Evolutionary conservation across 2,888 invertebrate species (phyloP).

Genomic region (Isoperla grammatica): DNA sequence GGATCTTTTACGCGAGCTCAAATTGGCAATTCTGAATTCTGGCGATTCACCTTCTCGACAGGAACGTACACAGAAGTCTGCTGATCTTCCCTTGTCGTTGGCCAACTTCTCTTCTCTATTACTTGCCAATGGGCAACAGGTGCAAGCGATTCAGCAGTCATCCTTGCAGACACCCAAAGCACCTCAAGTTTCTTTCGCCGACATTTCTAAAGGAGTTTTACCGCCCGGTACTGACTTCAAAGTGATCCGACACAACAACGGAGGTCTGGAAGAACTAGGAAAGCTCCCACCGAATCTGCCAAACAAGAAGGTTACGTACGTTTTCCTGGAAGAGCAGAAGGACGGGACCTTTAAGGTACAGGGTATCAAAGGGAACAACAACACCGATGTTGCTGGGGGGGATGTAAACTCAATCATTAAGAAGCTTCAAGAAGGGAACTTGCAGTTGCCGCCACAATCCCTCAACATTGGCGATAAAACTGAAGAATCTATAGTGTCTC

Average conservation of each 20-base stretch:
- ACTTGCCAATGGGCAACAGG: conserved; percentile 30
- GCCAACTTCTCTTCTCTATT: conserved; percentile 33
- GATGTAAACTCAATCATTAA: conserved; percentile 77
- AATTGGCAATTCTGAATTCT: conserved; percentile 56
- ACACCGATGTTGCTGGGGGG: conserved; percentile 51
- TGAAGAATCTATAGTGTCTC: conserved; percentile 3
- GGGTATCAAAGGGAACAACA: conserved; percentile 64
- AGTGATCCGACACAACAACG: conserved; percentile 69
- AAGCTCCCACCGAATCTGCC: conserved; percentile 53
- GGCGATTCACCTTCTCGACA: background rate
- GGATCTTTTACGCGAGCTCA: conserved; percentile 66
- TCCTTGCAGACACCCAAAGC: background rate
- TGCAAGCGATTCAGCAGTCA: background rate
- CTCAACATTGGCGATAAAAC: background rate
- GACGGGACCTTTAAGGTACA: conserved; percentile 82
- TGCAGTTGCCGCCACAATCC: conserved; percentile 62
- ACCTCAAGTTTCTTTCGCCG: conserved; percentile 54
- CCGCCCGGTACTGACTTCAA: conserved; percentile 77
- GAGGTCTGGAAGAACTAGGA: conserved; percentile 63
- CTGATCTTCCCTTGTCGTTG: conserved; percentile 36
- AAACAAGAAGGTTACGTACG: conserved; percentile 79
- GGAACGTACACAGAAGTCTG: conserved; percentile 39
- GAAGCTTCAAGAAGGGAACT: conserved; percentile 73
- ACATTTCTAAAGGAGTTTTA: conserved; percentile 71
- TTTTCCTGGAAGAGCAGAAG: conserved; percentile 77